These are phyloP conservation scores for Galendromus occidentalis DNA, from an alignment of 1,140 invertebrate genomes.

Conservation along the genomic window DNA sequence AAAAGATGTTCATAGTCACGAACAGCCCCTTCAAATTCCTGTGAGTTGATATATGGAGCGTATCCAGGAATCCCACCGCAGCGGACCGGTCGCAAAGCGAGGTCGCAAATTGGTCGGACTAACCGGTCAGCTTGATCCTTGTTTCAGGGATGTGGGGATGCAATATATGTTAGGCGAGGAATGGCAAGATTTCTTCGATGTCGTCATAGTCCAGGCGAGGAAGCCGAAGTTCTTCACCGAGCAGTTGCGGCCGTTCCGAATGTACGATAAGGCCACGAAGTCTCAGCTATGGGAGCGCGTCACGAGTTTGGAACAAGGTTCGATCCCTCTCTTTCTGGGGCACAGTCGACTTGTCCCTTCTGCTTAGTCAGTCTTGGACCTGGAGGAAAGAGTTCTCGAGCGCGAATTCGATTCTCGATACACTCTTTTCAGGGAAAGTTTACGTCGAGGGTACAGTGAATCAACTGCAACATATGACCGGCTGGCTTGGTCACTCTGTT, in stretches of 20 bases:
- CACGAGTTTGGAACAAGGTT: conserved; percentile 58
- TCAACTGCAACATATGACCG: conserved; percentile 71
- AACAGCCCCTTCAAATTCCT: conserved; percentile 93
- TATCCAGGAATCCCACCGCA: background rate
- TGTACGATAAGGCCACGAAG: conserved; percentile 57
- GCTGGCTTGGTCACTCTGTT: conserved; percentile 74
- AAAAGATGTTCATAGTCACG: conserved; percentile 85
- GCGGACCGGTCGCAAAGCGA: too few relatives aligned
- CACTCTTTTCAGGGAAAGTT: conserved; percentile 14
- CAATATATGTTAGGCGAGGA: conserved; percentile 61
- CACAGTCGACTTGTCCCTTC: too few relatives aligned
- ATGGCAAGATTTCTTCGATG: conserved; percentile 80
- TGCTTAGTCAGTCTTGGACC: too few relatives aligned
- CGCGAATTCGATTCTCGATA: background rate
- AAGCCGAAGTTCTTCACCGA: conserved; percentile 93
- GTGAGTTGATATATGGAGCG: conserved; percentile 39
- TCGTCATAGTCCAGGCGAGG: conserved; percentile 78
- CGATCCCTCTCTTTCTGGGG: conserved; percentile 39
- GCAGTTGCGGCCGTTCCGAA: conserved; percentile 61
- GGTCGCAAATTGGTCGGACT: background rate
- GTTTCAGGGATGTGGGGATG: conserved; percentile 69
- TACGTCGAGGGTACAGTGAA: conserved; percentile 61
- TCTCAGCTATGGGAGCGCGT: conserved; percentile 79
- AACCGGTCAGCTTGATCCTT: conserved; percentile 21
- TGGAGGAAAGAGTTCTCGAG: conserved; percentile 44